Base-by-base conservation (phyloP, 1,140 invertebrate genomes). In the Drosophila aff. region DNA sequence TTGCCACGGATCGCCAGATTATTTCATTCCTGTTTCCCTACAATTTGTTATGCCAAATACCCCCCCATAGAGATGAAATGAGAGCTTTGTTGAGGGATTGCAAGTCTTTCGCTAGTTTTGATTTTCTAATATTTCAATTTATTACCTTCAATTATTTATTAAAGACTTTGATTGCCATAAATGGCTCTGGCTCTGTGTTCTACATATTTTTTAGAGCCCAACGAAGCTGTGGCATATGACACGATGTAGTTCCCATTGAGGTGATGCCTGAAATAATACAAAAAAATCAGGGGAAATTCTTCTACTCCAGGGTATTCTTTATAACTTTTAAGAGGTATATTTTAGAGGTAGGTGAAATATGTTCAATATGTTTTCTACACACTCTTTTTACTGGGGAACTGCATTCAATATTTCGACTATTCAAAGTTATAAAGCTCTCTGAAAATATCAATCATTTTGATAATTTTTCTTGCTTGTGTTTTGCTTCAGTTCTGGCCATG, bases 141-240 rank as follows among this genome's bases (percentile, higher is more conserved):
- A 33, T 52, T 43, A 23, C 18, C 33, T 11, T 11, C 13, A 36
- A 33, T 43, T 43, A 33, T 46, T 33, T 33, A 31, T 46, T 65
- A 18, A 9, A 65, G 40, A 18, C 11, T 11, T 52, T 26, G 40
- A 40, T 21, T 26, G 7, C 28, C 33, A n/a, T 55, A 23, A n/a
- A 38, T 36, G 13, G 15, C 21, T 10, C 11, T 15, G 10, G 23
- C 23, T 23, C 23, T 23, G 23, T 71, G 64, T 21, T 67, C 64
- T 16, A 55, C 40, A 71, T 71, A 68, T 15, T 68, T 31, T 68
- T 68, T 9, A 68, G 68, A 71, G 68, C 68, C 64, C 33, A 71
- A 57, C 68, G 31, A 55, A 50, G 36, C 36, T 21, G 2, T n/a
- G n/a, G 7, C 11, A 36, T 23, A 15, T 64, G 44, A 7, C 16